These are phyloP conservation scores for Meandrina meandrites DNA, from an alignment of 92 coral and sea anemone species.

Conservation along the genomic window DNA sequence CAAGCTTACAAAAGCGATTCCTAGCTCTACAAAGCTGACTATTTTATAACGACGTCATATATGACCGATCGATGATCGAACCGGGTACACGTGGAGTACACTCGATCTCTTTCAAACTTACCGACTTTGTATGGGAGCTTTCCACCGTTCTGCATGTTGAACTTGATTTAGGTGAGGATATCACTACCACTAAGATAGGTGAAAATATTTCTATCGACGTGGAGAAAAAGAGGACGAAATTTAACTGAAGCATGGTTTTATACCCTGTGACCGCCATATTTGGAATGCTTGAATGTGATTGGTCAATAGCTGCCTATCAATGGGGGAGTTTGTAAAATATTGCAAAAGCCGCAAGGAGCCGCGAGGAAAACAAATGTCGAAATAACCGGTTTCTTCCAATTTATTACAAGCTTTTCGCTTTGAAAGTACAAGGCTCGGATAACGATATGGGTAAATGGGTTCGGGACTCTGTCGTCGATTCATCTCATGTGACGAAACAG, in stretches of 20 bases:
- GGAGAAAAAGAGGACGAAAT: not conserved
- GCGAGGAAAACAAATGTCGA: not conserved
- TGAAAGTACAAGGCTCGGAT: no score
- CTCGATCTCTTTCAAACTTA: slow-evolving; percentile 39
- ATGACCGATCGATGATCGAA: not conserved
- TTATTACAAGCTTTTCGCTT: not conserved
- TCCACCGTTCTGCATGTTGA: slow-evolving; percentile 77
- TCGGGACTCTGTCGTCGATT: not conserved
- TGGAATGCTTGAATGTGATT: slow-evolving; percentile 39
- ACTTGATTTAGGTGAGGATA: not conserved
- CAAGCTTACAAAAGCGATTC: not conserved
- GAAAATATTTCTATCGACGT: not conserved
- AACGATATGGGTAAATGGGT: no score
- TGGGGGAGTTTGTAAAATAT: not conserved
- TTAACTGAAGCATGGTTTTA: slow-evolving; percentile 19
- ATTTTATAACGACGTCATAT: not conserved
- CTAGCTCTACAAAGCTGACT: not conserved
- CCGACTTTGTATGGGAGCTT: slow-evolving; percentile 90
- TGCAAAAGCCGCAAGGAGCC: not conserved
- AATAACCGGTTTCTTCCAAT: not conserved
- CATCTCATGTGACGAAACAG: not conserved
- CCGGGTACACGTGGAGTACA: not conserved
- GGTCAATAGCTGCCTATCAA: not conserved
- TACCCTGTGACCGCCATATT: slow-evolving; percentile 43
- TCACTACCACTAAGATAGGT: not conserved